Base-by-base conservation (phyloP, 2,888 invertebrate species). In the Rotaria sp. region DNA sequence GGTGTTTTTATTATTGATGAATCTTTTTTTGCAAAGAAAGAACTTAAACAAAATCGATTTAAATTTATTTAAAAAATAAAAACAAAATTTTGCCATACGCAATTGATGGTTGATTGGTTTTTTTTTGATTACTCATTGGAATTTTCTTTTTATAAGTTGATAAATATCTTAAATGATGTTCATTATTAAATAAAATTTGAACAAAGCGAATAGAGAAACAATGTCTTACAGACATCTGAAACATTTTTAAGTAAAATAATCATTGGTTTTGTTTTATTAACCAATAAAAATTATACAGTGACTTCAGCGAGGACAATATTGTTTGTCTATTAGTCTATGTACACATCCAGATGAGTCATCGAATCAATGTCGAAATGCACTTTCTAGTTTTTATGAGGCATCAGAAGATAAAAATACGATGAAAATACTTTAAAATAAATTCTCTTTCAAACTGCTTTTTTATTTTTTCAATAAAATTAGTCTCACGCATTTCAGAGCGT, bases 161-260 rank as follows among this genome's bases (percentile, higher is more conserved):
- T 35, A 67, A 67, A 67, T 67, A 18, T 67, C 67, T 67, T n/a
- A 67, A 67, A 35, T 67, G 67, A 67, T 67, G 35, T 67, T 67
- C 67, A 67, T 67, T 67, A 18, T 30, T 13, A 67, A 67, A 67
- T 67, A 35, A 67, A 67, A n/a, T 35, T 67, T 67, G 30, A 67
- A 67, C 67, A 67, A 67, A 67, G 67, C 67, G 67, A 67, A 67
- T 35, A 8, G 67, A 67, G 67, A 67, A 67, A 67, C 67, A 67
- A 67, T 67, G 67, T 67, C n/a, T 67, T 15, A 67, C 30, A 67
- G 67, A 67, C 67, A 67, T 67, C 35, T 30, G 30, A 67, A 67
- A 67, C 15, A 67, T 67, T 24, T 24, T 52, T 10, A 52, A 35
- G 4, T 67, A 30, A 67, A 67, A 15, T 30, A 67, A 18, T 67